Conservation (phyloP, 30 jellyfish, hydroid and myxozoan genomes). For the Cassiopea andromeda region DNA sequence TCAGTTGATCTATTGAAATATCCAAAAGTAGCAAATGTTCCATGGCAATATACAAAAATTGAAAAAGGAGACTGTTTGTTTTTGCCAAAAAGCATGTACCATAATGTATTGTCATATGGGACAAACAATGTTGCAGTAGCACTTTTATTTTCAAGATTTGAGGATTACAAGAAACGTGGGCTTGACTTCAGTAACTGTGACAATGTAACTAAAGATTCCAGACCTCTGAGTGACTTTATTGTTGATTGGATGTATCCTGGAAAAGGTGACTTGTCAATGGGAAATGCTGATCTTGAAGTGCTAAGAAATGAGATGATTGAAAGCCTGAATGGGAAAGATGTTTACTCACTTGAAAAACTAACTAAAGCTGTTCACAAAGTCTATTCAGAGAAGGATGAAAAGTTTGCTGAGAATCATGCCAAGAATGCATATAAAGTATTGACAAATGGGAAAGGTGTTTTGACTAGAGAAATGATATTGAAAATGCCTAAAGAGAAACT, state of each 20-base stretch:
- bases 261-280: constrained; percentile 83
- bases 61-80: constrained; percentile 83
- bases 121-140: constrained; percentile 83
- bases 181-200: constrained; percentile 53
- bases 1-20: constrained; percentile 52
- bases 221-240: constrained; percentile 71
- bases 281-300: constrained; percentile 81
- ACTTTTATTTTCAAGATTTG: constrained; percentile 74
- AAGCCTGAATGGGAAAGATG: constrained; percentile 20
- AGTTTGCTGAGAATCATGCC: constrained; percentile 35
- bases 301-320: constrained; percentile 36
- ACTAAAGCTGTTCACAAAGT: constrained; percentile 24
- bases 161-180: constrained; percentile 37
- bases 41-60: constrained; percentile 74
- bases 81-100: constrained; percentile 83
- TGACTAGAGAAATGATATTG: constrained; percentile 45
- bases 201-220: constrained; percentile 40
- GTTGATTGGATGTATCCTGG: constrained; percentile 93
- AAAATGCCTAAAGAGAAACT: constrained; percentile 35
- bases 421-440: constrained; percentile 27
- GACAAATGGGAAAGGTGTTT: constrained; percentile 33
- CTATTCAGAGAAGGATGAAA: constrained; percentile 42
- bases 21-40: constrained; percentile 64
- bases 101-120: constrained; percentile 75
- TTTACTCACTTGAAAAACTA: constrained; percentile 33